Evolutionary conservation across 2,797 vertebrate species (phyloP).

Genomic region (Sebastes melanostomus): DNA sequence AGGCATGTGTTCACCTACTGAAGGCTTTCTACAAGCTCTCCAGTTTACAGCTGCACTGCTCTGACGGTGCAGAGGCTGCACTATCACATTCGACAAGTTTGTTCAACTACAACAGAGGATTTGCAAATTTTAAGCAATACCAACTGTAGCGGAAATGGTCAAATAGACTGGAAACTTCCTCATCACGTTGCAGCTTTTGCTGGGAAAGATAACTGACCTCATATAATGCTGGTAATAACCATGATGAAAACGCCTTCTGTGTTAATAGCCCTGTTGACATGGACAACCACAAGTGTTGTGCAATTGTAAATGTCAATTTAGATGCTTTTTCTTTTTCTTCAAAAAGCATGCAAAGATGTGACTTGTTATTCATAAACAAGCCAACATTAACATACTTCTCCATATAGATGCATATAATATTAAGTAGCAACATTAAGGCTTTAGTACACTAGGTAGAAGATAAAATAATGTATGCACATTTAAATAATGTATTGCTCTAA

Average conservation of each 20-base stretch:
- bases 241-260: not conserved
- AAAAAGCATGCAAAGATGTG: not conserved
- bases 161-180: not conserved
- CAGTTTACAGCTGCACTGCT: no score
- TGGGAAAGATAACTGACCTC: not conserved
- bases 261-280: not conserved
- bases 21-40: not conserved
- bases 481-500: conserved; percentile 19
- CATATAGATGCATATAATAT: not conserved
- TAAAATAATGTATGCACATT: not conserved
- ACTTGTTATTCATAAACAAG: not conserved
- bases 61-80: not conserved
- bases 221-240: not conserved
- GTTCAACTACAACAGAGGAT: not conserved
- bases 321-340: not conserved
- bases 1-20: conserved; percentile 51
- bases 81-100: not conserved
- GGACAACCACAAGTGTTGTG: not conserved
- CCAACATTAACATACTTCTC: not conserved
- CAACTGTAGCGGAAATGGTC: not conserved
- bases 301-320: not conserved
- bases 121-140: not conserved
- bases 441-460: no score
- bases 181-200: not conserved
- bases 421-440: not conserved